Conservation (phyloP, 2,113 vertebrate genomes). For the Chamaetylas fuelleborni region DNA sequence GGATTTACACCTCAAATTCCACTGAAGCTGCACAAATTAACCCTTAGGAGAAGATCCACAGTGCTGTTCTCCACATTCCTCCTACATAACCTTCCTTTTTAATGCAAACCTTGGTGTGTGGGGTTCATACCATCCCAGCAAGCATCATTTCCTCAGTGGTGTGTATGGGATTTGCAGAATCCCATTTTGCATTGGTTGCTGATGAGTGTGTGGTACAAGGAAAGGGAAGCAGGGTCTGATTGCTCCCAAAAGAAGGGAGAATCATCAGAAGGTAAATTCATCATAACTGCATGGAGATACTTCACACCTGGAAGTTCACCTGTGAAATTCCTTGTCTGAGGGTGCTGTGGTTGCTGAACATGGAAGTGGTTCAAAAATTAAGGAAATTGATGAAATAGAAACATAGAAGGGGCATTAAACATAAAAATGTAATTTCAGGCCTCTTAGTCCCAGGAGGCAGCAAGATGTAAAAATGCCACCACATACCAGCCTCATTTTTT, state of each 20-base stretch:
- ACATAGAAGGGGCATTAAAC: not conserved
- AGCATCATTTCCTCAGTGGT: not conserved
- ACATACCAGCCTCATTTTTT: not conserved
- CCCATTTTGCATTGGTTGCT: accelerated
- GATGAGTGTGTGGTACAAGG: not conserved
- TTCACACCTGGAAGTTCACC: not conserved
- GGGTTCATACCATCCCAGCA: not conserved
- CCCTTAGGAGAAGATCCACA: not conserved
- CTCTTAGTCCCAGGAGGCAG: not conserved
- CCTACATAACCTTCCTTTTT: not conserved
- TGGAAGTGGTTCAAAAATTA: not conserved
- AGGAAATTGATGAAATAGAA: not conserved
- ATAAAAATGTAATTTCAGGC: not conserved
- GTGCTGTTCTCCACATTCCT: not conserved
- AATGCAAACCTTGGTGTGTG: not conserved
- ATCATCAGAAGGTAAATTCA: not conserved
- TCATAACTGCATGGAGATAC: not conserved
- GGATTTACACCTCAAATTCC: not conserved
- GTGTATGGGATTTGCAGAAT: no score
- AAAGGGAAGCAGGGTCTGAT: not conserved
- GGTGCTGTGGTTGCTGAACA: not conserved
- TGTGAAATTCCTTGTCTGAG: not conserved
- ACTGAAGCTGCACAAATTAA: not conserved
- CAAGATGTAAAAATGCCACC: not conserved
- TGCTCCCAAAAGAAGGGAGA: not conserved